Conservation (phyloP, 2,888 invertebrate species). For the Phalangium opilio region DNA sequence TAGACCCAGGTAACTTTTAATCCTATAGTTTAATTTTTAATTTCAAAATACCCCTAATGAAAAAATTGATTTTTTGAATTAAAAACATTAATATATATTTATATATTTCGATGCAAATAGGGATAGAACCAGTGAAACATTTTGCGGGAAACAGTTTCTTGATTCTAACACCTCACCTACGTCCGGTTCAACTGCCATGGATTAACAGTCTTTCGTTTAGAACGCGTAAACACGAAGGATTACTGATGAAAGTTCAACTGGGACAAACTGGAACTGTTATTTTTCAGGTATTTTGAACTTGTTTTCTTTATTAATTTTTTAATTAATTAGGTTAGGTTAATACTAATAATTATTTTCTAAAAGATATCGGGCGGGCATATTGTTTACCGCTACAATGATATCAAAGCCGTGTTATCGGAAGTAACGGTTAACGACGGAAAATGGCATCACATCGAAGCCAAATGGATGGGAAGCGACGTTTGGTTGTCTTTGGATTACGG, state of each 20-base stretch:
- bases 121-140: constrained; percentile 56
- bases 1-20: no score
- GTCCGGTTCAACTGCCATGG: constrained; percentile 82
- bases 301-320: background rate
- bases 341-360: constrained; percentile 20
- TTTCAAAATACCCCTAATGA: no score
- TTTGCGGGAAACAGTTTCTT: constrained; percentile 71
- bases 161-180: constrained; percentile 66
- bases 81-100: no score
- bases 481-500: constrained; percentile 81
- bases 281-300: constrained; percentile 46
- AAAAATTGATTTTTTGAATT: no score
- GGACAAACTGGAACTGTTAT: constrained; percentile 68
- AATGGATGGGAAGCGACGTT: constrained; percentile 40
- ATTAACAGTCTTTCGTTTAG: constrained; percentile 66
- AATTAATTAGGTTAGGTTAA: background rate
- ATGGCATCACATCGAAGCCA: constrained; percentile 80
- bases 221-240: constrained; percentile 58
- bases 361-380: constrained; percentile 47
- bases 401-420: constrained; percentile 16
- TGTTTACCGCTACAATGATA: constrained; percentile 51
- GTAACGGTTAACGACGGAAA: constrained; percentile 49
- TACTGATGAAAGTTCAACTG: constrained; percentile 63
- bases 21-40: no score
- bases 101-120: no score